Conservation (phyloP, 1,140 invertebrate species). For the Phthorimaea operculella region DNA sequence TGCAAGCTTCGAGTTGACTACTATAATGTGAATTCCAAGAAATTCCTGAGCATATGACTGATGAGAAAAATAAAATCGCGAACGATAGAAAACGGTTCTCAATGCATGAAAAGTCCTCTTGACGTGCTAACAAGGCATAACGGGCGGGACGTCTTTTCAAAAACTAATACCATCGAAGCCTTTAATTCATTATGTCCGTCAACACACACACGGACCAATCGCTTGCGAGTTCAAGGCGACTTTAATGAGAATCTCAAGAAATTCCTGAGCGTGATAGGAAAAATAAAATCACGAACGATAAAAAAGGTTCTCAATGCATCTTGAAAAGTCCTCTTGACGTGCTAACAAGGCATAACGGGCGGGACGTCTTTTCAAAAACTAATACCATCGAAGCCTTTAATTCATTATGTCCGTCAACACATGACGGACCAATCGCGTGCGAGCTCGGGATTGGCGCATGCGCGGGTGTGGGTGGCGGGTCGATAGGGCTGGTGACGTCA, state of each 20-base stretch:
- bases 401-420: constrained; percentile 24
- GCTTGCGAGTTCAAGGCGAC: constrained; percentile 23
- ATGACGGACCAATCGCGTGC: constrained; percentile 35
- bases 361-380: background rate
- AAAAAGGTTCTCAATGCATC: too few species aligned
- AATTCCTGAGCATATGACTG: too few species aligned
- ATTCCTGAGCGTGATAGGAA: too few species aligned
- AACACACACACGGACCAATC: constrained; percentile 34
- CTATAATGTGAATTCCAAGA: too few species aligned
- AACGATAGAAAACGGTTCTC: too few species aligned
- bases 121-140: too few species aligned
- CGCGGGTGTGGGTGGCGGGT: constrained; percentile 51
- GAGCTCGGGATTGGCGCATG: constrained; percentile 38
- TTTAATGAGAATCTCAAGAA: too few species aligned
- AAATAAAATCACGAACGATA: too few species aligned
- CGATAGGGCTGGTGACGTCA: constrained; percentile 61
- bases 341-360: too few species aligned
- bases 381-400: constrained; percentile 13
- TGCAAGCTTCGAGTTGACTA: constrained; percentile 21
- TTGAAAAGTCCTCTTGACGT: too few species aligned
- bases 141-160: background rate
- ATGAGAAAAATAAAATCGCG: too few species aligned
- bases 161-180: constrained; percentile 5
- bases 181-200: constrained; percentile 24
- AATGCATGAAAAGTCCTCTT: too few species aligned